Base-by-base conservation (phyloP, 2,888 invertebrate genomes). In the Onchidella celtica region DNA sequence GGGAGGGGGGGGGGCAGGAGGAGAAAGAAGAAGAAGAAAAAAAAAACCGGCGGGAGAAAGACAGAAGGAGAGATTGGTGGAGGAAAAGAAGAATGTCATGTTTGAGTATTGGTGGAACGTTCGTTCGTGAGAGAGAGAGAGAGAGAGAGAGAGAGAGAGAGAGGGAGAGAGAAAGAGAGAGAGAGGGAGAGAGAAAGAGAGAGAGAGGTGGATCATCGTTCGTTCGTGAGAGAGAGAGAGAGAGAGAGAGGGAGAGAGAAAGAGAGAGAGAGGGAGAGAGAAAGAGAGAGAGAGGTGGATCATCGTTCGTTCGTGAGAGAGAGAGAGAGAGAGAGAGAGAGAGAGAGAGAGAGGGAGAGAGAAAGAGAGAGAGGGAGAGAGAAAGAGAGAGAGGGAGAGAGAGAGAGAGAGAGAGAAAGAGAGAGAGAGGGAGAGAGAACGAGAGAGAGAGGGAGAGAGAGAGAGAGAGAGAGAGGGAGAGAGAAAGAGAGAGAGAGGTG, bases 151-250 rank as follows among this genome's bases (percentile, higher is more conserved):
- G 47, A 57, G 27, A 47, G 34, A 55, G 72, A 55, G 55, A 47
- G 57, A 55, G 27, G 24, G 29, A 72, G 47, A 72, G 72, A 72
- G 72, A 47, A 6, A 72, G 57, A 72, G 72, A 72, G 72, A 72
- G 72, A 72, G 72, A 69, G 69, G 36, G 69, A 34, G 38, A 34
- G 72, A 72, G 72, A 72, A 55, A 40, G 27, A 69, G 38, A 29
- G 9, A 66, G n/a, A 66, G 66, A 66, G 32, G 29, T 9, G 6
- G 17, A 47, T n/a, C n/a, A n/a, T n/a, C n/a, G n/a, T n/a, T n/a
- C n/a, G n/a, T n/a, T n/a, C n/a, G n/a, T n/a, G n/a, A n/a, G n/a
- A n/a, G n/a, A n/a, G n/a, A n/a, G n/a, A n/a, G n/a, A n/a, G n/a
- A n/a, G n/a, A n/a, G n/a, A n/a, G n/a, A n/a, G n/a, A n/a, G n/a